Percentiles rank a stretch among this genome's conserved stretches.
phyloP scores from a whole-genome alignment of 2,888 invertebrate genomes.

The Synergus japonicus region DNA sequence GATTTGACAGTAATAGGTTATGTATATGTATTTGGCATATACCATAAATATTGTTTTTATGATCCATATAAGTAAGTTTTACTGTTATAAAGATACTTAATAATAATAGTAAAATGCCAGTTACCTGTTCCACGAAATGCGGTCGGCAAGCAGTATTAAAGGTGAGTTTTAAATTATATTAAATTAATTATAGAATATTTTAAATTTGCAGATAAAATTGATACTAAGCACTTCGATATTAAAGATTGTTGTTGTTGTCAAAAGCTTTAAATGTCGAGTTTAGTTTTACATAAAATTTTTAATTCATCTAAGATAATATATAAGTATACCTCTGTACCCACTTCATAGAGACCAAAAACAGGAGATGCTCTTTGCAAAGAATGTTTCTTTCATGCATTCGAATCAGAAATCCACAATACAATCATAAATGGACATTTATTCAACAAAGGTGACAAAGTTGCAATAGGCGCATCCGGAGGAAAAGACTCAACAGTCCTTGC shows the following conservation, averaged over 20 bases:
- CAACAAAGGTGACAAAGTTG: constrained; percentile 89
- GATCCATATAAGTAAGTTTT: too few relatives aligned
- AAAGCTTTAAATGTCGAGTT: too few relatives aligned
- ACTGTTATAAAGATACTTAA: too few relatives aligned
- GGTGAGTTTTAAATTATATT: constrained; percentile 24
- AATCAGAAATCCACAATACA: constrained; percentile 96
- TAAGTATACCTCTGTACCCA: not conserved
- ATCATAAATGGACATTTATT: constrained; percentile 91
- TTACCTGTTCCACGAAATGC: constrained; percentile 32
- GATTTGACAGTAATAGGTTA: too few relatives aligned
- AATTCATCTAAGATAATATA: too few relatives aligned
- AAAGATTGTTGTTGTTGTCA: too few relatives aligned
- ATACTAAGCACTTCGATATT: too few relatives aligned
- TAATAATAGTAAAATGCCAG: constrained; percentile 18
- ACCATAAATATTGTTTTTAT: too few relatives aligned
- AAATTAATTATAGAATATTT: too few relatives aligned
- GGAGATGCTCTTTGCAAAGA: constrained; percentile 95
- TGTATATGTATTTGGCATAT: too few relatives aligned
- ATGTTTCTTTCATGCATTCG: constrained; percentile 96
- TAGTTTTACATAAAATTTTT: too few relatives aligned
- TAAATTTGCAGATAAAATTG: too few relatives aligned
- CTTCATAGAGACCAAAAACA: constrained; percentile 90
- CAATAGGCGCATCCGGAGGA: constrained; percentile 95
- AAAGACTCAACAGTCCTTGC: constrained; percentile 99
- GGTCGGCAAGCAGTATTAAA: constrained; percentile 21